These are phyloP conservation scores for Sturmia bella DNA, from an alignment of 2,888 invertebrate genomes.

Conservation along the genomic window DNA sequence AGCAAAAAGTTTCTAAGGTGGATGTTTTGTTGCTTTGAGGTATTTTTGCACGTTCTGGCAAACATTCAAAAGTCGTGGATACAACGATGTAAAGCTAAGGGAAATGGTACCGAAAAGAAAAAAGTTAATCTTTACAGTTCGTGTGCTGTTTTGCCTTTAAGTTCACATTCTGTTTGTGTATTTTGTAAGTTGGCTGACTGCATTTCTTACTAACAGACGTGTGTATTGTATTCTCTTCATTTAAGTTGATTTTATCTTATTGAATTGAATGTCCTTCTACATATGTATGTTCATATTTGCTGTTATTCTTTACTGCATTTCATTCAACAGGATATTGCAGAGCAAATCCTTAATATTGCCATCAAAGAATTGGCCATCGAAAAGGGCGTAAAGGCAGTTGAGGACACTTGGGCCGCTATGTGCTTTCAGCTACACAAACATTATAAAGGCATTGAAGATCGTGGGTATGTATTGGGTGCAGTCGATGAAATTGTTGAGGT, in stretches of 20 bases:
- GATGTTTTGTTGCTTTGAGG: conserved; percentile 8
- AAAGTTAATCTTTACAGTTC: conserved; percentile 4
- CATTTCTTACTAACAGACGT: conserved; percentile 39
- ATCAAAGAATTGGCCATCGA: conserved; percentile 96
- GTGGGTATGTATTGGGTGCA: conserved; percentile 89
- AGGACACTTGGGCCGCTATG: conserved; percentile 88
- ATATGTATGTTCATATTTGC: neutral
- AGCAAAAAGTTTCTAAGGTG: conserved; percentile 51
- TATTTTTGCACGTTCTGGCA: conserved; percentile 19
- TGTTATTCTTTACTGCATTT: conserved; percentile 16
- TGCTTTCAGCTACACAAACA: conserved; percentile 86
- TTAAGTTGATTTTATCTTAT: conserved; percentile 40
- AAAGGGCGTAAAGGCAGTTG: conserved; percentile 91
- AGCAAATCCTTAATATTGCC: conserved; percentile 93
- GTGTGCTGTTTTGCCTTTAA: conserved; percentile 20
- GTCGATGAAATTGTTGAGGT: conserved; percentile 91
- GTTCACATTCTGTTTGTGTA: conserved; percentile 42
- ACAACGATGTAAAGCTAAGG: conserved; percentile 1
- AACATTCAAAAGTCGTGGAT: conserved; percentile 29
- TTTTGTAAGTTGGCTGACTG: conserved; percentile 45
- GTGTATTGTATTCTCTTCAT: conserved; percentile 20
- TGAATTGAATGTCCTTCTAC: conserved; percentile 3
- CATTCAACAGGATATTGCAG: conserved; percentile 85
- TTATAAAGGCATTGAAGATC: conserved; percentile 88
- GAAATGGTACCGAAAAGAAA: conserved; percentile 38